Evolutionary conservation across 2,888 invertebrate species (phyloP).

Genomic region (Cyaniris semiargus): DNA sequence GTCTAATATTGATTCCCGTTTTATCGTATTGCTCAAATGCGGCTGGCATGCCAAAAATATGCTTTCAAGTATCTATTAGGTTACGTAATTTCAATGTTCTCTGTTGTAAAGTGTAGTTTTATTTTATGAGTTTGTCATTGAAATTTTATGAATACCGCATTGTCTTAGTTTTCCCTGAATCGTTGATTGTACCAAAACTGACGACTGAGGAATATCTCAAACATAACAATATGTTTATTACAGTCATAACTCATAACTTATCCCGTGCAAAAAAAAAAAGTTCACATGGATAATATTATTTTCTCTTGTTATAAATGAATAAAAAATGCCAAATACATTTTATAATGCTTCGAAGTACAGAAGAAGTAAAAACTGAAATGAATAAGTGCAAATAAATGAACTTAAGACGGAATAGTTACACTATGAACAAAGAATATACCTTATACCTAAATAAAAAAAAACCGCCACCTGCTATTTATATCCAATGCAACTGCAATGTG

Average conservation of each 20-base stretch:
- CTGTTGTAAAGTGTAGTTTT: constrained; percentile 1
- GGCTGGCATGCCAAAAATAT: constrained; percentile 30
- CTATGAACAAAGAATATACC: neutral
- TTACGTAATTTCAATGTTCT: neutral
- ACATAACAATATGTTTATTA: too few species aligned
- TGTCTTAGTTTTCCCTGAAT: neutral
- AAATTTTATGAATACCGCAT: neutral
- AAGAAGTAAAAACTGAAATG: neutral
- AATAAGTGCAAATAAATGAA: neutral
- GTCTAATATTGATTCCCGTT: constrained; percentile 64
- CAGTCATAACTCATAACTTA: too few species aligned
- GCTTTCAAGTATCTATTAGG: constrained; percentile 22
- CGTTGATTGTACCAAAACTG: neutral
- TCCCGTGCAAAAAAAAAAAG: neutral
- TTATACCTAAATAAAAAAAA: neutral
- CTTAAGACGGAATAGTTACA: neutral
- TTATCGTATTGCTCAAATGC: constrained; percentile 56
- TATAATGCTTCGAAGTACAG: neutral
- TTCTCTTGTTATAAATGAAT: neutral
- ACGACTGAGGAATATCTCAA: neutral
- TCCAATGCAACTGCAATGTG: constrained; percentile 44
- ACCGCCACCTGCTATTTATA: neutral
- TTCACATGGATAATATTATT: neutral
- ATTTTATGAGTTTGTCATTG: neutral
- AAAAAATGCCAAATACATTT: neutral